Evolutionary conservation across 1,140 invertebrate genomes (phyloP).

Genomic region (Drosophila jambulina): DNA sequence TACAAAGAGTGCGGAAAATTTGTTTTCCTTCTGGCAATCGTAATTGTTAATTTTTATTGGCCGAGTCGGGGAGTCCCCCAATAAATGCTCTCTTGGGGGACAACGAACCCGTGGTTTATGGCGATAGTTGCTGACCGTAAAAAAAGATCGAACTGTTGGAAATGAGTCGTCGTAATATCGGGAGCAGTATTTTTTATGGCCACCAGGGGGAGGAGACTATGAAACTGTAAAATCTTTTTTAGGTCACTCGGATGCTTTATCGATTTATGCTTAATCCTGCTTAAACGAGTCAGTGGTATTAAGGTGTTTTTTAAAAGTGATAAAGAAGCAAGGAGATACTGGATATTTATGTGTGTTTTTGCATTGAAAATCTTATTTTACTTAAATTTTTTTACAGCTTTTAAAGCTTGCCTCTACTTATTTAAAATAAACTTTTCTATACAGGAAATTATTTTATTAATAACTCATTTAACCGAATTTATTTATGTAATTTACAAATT

Average conservation of each 20-base stretch:
- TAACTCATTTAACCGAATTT: no score
- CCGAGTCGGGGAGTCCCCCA: constrained; percentile 6
- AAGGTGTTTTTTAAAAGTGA: neutral
- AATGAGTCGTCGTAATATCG: constrained; percentile 17
- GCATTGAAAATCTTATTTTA: neutral
- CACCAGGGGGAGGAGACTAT: neutral
- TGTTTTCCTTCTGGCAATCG: constrained; percentile 29
- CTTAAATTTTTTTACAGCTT: no score
- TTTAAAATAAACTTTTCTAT: neutral
- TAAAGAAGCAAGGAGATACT: no score
- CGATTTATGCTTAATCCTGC: neutral
- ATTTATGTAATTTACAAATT: neutral
- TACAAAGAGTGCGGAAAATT: constrained; percentile 15
- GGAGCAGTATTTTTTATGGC: constrained; percentile 32
- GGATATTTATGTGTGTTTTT: neutral
- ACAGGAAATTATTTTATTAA: neutral
- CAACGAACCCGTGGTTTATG: constrained; percentile 58
- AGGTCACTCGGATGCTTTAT: neutral
- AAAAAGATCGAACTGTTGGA: constrained; percentile 34
- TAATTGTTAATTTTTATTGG: constrained; percentile 72
- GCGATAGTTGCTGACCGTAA: constrained; percentile 45
- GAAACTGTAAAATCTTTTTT: constrained; percentile 18
- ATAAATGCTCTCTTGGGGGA: constrained; percentile 24
- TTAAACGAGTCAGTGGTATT: neutral
- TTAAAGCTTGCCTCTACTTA: no score